Conservation (phyloP, 2,113 vertebrate genomes). For the Dryoscopus gambensis region DNA sequence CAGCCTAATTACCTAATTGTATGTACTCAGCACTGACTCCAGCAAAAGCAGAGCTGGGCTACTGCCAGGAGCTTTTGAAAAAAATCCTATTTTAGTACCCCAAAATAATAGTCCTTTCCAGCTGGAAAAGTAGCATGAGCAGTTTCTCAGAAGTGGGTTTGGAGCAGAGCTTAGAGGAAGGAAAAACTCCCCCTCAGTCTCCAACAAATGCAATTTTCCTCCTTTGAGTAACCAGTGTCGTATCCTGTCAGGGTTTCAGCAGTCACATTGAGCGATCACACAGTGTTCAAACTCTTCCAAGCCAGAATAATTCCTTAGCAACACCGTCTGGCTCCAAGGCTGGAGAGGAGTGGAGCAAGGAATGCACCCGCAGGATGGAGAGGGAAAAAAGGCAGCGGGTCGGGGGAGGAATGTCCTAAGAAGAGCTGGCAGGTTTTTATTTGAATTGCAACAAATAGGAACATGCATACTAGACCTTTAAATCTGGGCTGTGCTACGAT, state of each 20-base stretch:
- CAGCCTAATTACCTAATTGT: not conserved
- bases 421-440: not conserved
- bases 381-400: not conserved
- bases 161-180: not conserved
- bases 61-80: not conserved
- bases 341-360: not conserved
- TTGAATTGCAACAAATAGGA: not conserved
- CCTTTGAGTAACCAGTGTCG: not conserved
- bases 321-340: not conserved
- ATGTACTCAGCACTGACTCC: not conserved
- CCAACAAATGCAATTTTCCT: not conserved
- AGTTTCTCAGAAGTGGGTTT: not conserved
- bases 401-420: not conserved
- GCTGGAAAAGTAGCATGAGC: not conserved
- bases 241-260: slow-evolving; percentile 21
- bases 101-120: not conserved
- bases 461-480: not conserved
- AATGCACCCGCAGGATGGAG: not conserved
- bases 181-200: not conserved
- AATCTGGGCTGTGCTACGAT: accelerated
- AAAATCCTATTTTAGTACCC: not conserved
- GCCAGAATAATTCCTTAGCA: slow-evolving; percentile 44
- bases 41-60: not conserved
- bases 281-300: slow-evolving; percentile 1
- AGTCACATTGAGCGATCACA: not conserved